Evolutionary conservation across 2,113 vertebrate species (phyloP).

Genomic region (Ariopsis seemanni): DNA sequence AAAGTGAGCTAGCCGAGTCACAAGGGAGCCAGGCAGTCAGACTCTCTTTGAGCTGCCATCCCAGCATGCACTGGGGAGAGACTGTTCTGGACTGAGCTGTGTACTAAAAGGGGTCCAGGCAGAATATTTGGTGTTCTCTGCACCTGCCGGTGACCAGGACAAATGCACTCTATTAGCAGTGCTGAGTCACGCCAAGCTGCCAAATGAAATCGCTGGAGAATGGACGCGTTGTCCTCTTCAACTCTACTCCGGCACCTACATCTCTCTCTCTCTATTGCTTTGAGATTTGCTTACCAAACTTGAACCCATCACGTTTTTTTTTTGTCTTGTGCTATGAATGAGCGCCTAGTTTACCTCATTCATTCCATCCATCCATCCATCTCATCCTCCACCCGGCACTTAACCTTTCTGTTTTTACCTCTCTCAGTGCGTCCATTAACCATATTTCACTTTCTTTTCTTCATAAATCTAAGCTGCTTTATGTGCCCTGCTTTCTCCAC

Average conservation of each 20-base stretch:
- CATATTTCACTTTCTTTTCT: slow-evolving; percentile 10
- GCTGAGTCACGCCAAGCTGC: slow-evolving; percentile 55
- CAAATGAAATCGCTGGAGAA: slow-evolving; percentile 48
- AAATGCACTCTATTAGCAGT: slow-evolving; percentile 60
- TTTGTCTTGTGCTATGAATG: neutral
- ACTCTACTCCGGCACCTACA: neutral
- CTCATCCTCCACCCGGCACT: neutral
- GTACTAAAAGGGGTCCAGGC: slow-evolving; percentile 32
- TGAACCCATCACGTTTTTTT: neutral
- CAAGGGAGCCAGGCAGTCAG: slow-evolving; percentile 13
- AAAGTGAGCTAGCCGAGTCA: neutral
- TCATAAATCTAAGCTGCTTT: slow-evolving; percentile 24
- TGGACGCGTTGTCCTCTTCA: slow-evolving; percentile 25
- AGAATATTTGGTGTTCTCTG: slow-evolving; percentile 45
- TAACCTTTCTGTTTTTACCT: neutral
- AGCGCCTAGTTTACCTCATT: slow-evolving; percentile 12
- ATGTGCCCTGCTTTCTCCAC: slow-evolving; percentile 8
- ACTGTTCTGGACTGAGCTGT: slow-evolving; percentile 11
- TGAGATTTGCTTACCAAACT: neutral
- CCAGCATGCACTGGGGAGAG: slow-evolving; percentile 27
- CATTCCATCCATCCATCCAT: neutral
- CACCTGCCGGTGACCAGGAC: slow-evolving; percentile 54
- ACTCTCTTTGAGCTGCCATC: slow-evolving; percentile 14
- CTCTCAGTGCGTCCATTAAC: neutral
- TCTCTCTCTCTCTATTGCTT: slow-evolving; percentile 12